Conservation (phyloP, 2,888 invertebrate species). For the Drosophila anomalata region DNA sequence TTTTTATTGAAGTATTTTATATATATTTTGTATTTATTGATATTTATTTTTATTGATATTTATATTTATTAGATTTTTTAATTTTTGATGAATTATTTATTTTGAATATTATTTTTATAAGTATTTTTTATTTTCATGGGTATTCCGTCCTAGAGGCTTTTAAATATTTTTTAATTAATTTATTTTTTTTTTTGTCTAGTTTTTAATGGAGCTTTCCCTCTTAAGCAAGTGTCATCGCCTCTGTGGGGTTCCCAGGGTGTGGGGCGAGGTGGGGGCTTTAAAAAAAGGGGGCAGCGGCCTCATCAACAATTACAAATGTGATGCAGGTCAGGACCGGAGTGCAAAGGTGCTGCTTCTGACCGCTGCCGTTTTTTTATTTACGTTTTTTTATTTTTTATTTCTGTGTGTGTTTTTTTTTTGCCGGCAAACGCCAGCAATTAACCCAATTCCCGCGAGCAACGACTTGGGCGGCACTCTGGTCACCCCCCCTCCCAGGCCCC, state of each 20-base stretch:
- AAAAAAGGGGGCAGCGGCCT: conserved; percentile 2
- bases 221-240: conserved; percentile 22
- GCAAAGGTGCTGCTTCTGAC: conserved; percentile 32
- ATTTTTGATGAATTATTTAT: neutral
- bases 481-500: neutral
- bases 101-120: too few species aligned
- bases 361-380: conserved; percentile 12
- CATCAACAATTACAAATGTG: conserved; percentile 36
- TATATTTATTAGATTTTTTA: too few species aligned
- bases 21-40: too few species aligned
- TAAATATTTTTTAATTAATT: neutral
- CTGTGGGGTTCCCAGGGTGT: neutral
- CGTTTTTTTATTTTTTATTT: neutral
- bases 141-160: too few species aligned
- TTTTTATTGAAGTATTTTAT: too few species aligned
- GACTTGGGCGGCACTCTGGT: conserved; percentile 18
- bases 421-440: conserved; percentile 47
- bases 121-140: too few species aligned
- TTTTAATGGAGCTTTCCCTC: conserved; percentile 4
- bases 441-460: conserved; percentile 58
- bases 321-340: conserved; percentile 42
- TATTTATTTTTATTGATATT: too few species aligned
- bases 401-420: neutral
- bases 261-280: neutral
- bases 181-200: conserved; percentile 14